Evolutionary conservation across 2,888 invertebrate species (phyloP), one percentile per base, ranked within the genome.

Genomic region (Dioctria linearis): DNA sequence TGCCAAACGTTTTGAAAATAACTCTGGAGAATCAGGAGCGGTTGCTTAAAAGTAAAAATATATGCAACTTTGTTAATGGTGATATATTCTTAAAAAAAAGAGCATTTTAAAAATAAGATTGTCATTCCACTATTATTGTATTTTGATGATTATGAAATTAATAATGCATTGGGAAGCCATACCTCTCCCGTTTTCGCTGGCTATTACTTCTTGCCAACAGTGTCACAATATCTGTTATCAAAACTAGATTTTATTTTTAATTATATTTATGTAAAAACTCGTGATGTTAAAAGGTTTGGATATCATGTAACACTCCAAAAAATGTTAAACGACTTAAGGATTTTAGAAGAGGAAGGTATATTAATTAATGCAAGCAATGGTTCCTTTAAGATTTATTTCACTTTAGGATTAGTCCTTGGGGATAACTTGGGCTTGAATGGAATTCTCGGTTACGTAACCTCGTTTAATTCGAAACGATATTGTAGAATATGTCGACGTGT

Each of bases 231-330:
- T 54, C 11, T 54, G 54, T 11, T 54, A 11, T 54, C 54, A 11
- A 54, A 54, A 54, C 11, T 54, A 54, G 54, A 54, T 54, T 54
- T 54, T n/a, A 8, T 54, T 11, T 54, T 54, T 54, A 54, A 54
- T n/a, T 6, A 11, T 11, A 11, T 11, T 11, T 54, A 11, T n/a
- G 11, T 85, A 80, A 82, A 85, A 81, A 78, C 83, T 65, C 39
- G 78, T 59, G 85, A 86, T 83, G 80, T 84, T 69, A 83, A 83
- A 79, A 81, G 78, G 46, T 84, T 83, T 80, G 83, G 83, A 9
- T 85, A 85, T 83, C 76, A 81, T 51, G 71, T 82, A 78, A 82
- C 83, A 11, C 11, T 54, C 4, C 6, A 0, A n/a, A 4, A 54
- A n/a, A 6, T 3, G 6, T 11, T 54, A n/a, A 4, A 11, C 9